Percentiles rank a stretch among this genome's conserved stretches.
Evolutionary conservation across 2,113 vertebrate species (phyloP).

Genomic region (Isurus oxyrinchus): DNA sequence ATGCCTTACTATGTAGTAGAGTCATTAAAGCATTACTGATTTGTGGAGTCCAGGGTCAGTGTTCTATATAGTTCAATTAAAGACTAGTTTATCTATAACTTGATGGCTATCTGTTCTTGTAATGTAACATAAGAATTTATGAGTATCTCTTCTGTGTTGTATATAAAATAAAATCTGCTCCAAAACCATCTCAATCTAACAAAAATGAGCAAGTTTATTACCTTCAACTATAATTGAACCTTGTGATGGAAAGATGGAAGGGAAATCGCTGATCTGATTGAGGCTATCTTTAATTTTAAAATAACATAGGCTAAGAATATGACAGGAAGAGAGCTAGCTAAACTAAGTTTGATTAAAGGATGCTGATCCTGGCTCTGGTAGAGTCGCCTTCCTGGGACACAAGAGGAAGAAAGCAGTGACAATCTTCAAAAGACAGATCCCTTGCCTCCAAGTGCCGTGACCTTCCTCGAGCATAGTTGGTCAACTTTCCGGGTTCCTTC

Average conservation of each 20-base stretch:
- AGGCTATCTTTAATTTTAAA: neutral
- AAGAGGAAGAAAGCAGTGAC: neutral
- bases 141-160: neutral
- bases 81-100: neutral
- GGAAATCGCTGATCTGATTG: neutral
- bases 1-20: neutral
- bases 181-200: neutral
- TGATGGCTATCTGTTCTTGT: neutral
- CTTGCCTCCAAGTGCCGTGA: neutral
- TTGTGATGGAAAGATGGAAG: neutral
- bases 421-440: neutral
- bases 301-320: neutral
- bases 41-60: neutral
- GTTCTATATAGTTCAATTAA: neutral
- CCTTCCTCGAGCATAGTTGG: neutral
- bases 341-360: neutral
- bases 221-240: neutral
- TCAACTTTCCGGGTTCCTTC: neutral
- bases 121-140: neutral
- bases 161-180: neutral
- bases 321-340: neutral
- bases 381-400: neutral
- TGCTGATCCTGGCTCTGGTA: neutral
- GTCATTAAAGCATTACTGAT: neutral
- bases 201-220: constrained; percentile 5